These are phyloP conservation scores for Limosa lapponica DNA, from an alignment of 2,797 vertebrate species.

Conservation along the genomic window DNA sequence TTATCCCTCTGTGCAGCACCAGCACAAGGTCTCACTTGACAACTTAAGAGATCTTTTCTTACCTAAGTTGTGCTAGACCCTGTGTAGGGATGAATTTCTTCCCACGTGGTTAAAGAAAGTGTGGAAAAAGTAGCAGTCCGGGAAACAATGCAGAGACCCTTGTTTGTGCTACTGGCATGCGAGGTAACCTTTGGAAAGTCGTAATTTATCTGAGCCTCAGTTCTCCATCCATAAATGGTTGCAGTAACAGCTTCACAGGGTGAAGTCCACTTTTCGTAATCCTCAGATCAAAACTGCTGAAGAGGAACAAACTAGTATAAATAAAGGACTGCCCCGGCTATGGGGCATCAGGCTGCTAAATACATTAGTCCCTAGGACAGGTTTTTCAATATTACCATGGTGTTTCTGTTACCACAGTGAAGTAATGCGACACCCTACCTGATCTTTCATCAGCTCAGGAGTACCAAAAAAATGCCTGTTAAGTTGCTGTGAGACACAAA, in stretches of 20 bases:
- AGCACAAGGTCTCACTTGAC: not conserved
- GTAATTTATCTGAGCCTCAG: not conserved
- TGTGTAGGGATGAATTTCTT: not conserved
- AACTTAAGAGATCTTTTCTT: not conserved
- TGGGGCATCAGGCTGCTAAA: not conserved
- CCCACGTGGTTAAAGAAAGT: not conserved
- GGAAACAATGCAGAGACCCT: not conserved
- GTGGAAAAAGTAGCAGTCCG: not conserved
- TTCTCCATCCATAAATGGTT: not conserved
- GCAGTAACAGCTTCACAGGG: not conserved
- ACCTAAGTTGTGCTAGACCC: not conserved
- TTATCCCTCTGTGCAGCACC: not conserved
- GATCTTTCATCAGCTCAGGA: not conserved
- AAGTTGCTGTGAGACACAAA: not conserved
- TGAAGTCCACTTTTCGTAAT: slow-evolving; percentile 31
- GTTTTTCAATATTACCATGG: not conserved
- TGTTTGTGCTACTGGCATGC: not conserved
- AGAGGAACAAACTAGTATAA: slow-evolving; percentile 17
- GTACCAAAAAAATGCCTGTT: not conserved
- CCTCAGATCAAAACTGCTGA: not conserved
- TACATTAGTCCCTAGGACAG: not conserved
- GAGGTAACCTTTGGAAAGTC: not conserved
- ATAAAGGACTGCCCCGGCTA: not conserved
- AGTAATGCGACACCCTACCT: not conserved
- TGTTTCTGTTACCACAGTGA: not conserved